Percentiles rank a stretch among this genome's conserved stretches.
phyloP scores from a whole-genome alignment of 2,113 vertebrate genomes.

The Cyphomyrus discorhynchus region DNA sequence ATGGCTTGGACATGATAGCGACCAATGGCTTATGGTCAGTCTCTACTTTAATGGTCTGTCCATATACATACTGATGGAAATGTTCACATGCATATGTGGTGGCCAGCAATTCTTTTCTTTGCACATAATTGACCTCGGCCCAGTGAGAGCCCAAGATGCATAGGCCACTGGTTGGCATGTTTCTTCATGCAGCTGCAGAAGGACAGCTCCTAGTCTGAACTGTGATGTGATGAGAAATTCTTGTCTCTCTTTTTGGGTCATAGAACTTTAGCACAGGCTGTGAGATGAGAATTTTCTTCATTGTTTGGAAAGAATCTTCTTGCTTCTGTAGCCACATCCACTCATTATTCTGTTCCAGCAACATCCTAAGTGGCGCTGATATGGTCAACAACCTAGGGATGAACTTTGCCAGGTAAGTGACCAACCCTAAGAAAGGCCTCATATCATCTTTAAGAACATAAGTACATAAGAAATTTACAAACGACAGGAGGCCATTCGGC shows the following conservation, averaged over 20 bases:
- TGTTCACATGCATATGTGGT: conserved; percentile 23
- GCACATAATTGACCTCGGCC: background rate
- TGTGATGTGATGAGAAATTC: conserved; percentile 19
- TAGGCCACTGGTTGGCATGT: conserved; percentile 22
- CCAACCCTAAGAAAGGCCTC: conserved; percentile 16
- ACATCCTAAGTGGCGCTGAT: conserved; percentile 19
- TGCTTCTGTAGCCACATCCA: conserved; percentile 22
- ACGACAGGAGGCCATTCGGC: too few species aligned
- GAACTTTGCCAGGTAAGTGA: conserved; percentile 23
- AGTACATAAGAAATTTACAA: too few species aligned
- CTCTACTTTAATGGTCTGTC: conserved; percentile 22
- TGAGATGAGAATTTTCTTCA: conserved; percentile 11
- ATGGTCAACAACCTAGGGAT: conserved; percentile 22
- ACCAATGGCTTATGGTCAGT: conserved; percentile 31
- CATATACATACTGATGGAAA: conserved; percentile 29
- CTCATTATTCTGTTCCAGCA: conserved; percentile 12
- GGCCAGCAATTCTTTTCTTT: conserved; percentile 14
- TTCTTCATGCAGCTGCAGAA: conserved; percentile 18
- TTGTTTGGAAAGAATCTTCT: background rate
- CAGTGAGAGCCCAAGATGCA: background rate
- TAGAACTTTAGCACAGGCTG: conserved; percentile 27
- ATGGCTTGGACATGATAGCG: conserved; percentile 22
- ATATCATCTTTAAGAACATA: too few species aligned
- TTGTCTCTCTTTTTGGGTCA: conserved; percentile 3
- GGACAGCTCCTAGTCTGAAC: conserved; percentile 17